phyloP scores from a whole-genome alignment of 2,888 invertebrate genomes.

The Morpho helenor region DNA sequence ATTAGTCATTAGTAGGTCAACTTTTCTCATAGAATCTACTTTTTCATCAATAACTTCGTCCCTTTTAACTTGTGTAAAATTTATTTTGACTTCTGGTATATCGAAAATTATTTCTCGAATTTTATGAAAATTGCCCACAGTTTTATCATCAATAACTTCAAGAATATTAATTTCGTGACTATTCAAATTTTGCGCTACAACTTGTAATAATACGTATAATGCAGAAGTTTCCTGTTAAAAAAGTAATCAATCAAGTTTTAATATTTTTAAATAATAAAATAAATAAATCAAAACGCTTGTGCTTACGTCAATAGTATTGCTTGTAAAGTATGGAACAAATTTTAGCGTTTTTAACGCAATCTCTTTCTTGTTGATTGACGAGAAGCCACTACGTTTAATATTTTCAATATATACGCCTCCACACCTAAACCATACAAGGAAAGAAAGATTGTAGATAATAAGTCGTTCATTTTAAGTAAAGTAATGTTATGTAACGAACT shows the following conservation, averaged over 20 bases:
- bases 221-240: slow-evolving; percentile 30
- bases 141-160: slow-evolving; percentile 9
- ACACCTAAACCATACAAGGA: slow-evolving; percentile 35
- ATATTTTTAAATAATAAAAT: background rate
- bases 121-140: slow-evolving; percentile 17
- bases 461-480: too few relatives aligned
- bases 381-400: slow-evolving; percentile 35
- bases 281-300: background rate
- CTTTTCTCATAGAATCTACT: background rate
- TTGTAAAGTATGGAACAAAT: background rate
- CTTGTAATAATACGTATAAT: slow-evolving; percentile 34
- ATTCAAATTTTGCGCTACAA: slow-evolving; percentile 37
- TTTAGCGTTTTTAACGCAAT: background rate
- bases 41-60: background rate
- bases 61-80: slow-evolving; percentile 23
- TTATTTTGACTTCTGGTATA: slow-evolving; percentile 23
- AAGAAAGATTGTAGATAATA: too few relatives aligned
- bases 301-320: background rate
- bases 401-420: slow-evolving; percentile 44
- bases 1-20: background rate
- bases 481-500: too few relatives aligned
- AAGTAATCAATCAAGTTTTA: background rate
- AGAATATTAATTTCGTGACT: slow-evolving; percentile 31
- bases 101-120: slow-evolving; percentile 21
- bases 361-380: slow-evolving; percentile 21